These are phyloP conservation scores for Eucriotettix oculatus DNA, from an alignment of 2,888 invertebrate species.

Conservation along the genomic window DNA sequence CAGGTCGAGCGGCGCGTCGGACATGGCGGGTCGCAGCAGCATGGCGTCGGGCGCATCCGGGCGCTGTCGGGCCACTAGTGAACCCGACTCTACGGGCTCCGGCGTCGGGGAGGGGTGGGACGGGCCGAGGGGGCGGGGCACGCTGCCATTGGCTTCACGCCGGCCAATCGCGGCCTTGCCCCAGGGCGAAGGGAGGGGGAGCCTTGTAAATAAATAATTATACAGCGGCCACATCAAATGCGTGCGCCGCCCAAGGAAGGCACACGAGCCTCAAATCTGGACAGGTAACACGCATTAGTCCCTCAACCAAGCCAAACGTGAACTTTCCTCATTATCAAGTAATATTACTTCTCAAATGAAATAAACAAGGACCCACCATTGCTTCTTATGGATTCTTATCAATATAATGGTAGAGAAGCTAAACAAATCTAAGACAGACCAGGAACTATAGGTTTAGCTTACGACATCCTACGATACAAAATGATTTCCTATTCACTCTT, in stretches of 20 bases:
- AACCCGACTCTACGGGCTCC: constrained; percentile 7
- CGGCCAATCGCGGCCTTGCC: not conserved
- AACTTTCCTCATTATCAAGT: too few relatives aligned
- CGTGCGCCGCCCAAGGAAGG: not conserved
- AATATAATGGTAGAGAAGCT: too few relatives aligned
- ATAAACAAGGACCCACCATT: too few relatives aligned
- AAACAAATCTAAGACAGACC: too few relatives aligned
- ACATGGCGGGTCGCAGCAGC: constrained; percentile 18
- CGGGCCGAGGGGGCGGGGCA: not conserved
- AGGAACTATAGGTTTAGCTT: too few relatives aligned
- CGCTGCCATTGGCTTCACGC: not conserved
- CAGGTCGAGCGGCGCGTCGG: constrained; percentile 29
- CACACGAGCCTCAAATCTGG: too few relatives aligned
- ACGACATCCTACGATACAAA: too few relatives aligned
- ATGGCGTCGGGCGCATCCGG: constrained; percentile 20
- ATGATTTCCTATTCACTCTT: too few relatives aligned
- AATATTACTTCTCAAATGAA: too few relatives aligned
- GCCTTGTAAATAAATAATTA: not conserved
- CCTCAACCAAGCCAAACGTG: too few relatives aligned
- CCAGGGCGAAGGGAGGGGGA: not conserved
- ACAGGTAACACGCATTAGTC: too few relatives aligned
- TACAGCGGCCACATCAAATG: not conserved
- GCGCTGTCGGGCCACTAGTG: constrained; percentile 1
- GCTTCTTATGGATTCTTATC: too few relatives aligned
- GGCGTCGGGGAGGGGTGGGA: constrained; percentile 5